phyloP scores from a whole-genome alignment of 2,888 invertebrate species.

The Hyposoter didymator region DNA sequence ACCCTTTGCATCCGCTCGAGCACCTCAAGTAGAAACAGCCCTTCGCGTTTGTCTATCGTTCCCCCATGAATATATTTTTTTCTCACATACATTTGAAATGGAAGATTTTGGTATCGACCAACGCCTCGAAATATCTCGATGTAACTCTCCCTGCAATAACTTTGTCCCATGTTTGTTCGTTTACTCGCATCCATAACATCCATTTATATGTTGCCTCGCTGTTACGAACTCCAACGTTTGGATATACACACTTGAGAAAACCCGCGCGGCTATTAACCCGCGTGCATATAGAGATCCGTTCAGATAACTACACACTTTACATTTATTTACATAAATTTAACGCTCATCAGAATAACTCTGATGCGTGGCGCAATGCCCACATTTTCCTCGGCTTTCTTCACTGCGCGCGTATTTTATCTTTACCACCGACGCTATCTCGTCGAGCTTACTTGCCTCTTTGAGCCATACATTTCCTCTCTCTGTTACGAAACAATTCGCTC shows the following conservation, averaged over 20 bases:
- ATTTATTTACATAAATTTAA: conserved; percentile 63
- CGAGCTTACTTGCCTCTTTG: background rate
- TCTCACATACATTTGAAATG: conserved; percentile 18
- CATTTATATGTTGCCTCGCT: background rate
- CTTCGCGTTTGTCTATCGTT: conserved; percentile 3
- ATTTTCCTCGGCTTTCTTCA: conserved; percentile 25
- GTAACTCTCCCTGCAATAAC: background rate
- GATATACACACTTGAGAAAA: conserved; percentile 34
- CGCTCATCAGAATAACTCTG: conserved; percentile 51
- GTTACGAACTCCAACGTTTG: conserved; percentile 24
- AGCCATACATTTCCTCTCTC: too few relatives aligned
- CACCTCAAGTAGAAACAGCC: conserved; percentile 12
- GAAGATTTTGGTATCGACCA: background rate
- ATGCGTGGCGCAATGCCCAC: conserved; percentile 19
- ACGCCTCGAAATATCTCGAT: background rate
- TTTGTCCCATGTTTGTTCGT: background rate
- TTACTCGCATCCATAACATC: conserved; percentile 7
- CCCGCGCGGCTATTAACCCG: conserved; percentile 24
- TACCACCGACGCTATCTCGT: background rate
- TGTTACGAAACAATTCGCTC: too few relatives aligned
- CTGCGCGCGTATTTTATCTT: background rate
- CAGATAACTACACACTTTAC: conserved; percentile 40
- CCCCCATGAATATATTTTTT: conserved; percentile 32
- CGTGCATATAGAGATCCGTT: conserved; percentile 9
- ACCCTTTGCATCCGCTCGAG: background rate